Base-by-base conservation (phyloP, 2,888 invertebrate species). In the Apodemia mormo region DNA sequence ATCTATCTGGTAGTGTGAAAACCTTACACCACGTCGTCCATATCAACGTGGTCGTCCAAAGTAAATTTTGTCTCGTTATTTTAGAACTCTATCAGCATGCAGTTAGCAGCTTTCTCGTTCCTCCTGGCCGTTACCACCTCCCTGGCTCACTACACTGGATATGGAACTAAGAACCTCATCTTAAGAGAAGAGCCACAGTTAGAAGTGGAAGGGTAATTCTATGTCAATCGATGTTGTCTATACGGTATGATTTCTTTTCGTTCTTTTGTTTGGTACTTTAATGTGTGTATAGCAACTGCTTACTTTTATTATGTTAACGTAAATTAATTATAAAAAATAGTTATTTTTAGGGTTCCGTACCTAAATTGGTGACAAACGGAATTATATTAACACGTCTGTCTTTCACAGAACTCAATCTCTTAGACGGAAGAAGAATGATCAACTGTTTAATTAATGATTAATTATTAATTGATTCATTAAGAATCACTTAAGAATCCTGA, bases 91-190 rank as follows among this genome's bases (percentile, higher is more conserved):
- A 54, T 61, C 61, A 74, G 68, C 69, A 91, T 92, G 91, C 80
- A 86, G 79, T 77, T 78, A 66, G 66, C 86, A 66, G 71, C 83
- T 54, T 81, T 80, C 70, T 71, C 87, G 70, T 54, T 87, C 76
- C 75, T 90, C 67, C 12, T 87, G 33, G 77, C 78, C 56, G 75
- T 80, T 67, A 80, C 82, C 66, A 73, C 79, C 2, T 84, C 85
- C 74, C 73, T 85, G 76, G 89, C 87, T 7, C 86, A 86, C 81
- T 90, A 89, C 79, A 77, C 83, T 40, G 84, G 77, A 5, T 87
- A 86, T 71, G 86, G 86, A 22, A 75, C 80, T 1, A 81, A 81
- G 64, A 87, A 88, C 77, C 81, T 87, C 65, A 81, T 89, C 69
- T 82, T 84, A 66, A 81, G 88, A 45, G 87, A 89, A 37, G 89